These are phyloP conservation scores for Desmodus rotundus DNA, from an alignment of 2,113 vertebrate species.

Conservation along the genomic window DNA sequence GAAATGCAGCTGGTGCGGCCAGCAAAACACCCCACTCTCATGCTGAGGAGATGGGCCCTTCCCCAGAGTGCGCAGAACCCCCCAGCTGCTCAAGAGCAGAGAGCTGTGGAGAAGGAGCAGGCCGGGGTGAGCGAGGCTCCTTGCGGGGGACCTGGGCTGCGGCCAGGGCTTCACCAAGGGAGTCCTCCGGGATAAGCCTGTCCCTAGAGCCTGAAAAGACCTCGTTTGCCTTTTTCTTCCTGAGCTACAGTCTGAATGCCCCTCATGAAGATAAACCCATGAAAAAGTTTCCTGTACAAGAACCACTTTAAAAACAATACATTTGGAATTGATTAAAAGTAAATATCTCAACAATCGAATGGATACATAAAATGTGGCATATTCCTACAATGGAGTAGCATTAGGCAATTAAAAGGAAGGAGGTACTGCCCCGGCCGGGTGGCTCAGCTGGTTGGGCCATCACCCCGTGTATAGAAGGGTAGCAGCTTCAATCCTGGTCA, in stretches of 20 bases:
- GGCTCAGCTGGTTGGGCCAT: too few species aligned
- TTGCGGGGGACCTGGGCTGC: accelerated
- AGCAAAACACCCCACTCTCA: neutral
- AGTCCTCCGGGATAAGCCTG: neutral
- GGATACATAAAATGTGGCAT: too few species aligned
- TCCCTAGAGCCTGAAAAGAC: neutral
- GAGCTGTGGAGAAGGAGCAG: too few species aligned
- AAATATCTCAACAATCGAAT: neutral
- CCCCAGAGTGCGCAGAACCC: too few species aligned
- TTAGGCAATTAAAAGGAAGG: too few species aligned
- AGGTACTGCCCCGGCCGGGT: neutral
- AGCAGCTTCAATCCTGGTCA: too few species aligned
- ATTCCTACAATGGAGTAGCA: accelerated
- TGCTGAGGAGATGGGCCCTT: neutral
- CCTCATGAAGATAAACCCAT: neutral
- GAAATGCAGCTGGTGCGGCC: accelerated
- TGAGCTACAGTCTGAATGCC: neutral
- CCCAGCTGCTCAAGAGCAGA: too few species aligned
- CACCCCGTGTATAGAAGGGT: too few species aligned
- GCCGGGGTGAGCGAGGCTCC: neutral
- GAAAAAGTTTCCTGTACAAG: neutral
- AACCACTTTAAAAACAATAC: neutral
- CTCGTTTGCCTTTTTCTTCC: neutral
- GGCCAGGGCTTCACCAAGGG: accelerated
- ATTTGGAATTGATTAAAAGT: neutral